phyloP scores from a whole-genome alignment of 2,113 vertebrate genomes.

The Entomyzon cyanotis region DNA sequence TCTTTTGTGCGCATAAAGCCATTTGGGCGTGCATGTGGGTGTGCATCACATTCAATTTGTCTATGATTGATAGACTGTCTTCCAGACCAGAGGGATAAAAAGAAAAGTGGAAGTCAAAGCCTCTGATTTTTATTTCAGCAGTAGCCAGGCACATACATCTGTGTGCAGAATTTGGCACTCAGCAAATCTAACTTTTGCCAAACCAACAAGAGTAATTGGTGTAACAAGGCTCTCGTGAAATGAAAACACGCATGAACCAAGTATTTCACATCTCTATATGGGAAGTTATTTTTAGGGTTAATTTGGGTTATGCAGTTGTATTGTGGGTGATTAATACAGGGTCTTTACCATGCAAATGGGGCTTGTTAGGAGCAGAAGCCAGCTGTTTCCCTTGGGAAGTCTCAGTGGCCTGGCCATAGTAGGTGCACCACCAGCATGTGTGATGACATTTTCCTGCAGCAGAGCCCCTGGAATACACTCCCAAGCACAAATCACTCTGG shows the following conservation, averaged over 20 bases:
- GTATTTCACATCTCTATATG: neutral
- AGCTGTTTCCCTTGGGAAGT: neutral
- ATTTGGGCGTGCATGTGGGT: neutral
- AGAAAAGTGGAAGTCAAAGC: conserved; percentile 66
- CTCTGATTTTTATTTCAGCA: conserved; percentile 70
- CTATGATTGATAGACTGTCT: conserved; percentile 25
- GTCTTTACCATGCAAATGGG: neutral
- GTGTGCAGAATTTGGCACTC: conserved; percentile 47
- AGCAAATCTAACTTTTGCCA: conserved; percentile 47
- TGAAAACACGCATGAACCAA: neutral
- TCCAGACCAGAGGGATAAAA: conserved; percentile 44
- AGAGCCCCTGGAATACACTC: neutral
- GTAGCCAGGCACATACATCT: conserved; percentile 64
- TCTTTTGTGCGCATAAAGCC: conserved; percentile 16
- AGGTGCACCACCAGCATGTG: neutral
- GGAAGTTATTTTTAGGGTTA: conserved; percentile 56
- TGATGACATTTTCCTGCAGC: neutral
- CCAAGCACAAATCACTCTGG: neutral
- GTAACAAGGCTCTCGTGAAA: conserved; percentile 28
- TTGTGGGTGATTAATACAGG: neutral
- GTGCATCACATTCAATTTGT: conserved; percentile 2
- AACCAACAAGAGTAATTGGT: conserved; percentile 26
- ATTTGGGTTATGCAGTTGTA: neutral
- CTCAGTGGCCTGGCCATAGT: neutral
- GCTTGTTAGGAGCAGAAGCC: neutral